Evolutionary conservation across 1,140 invertebrate species (phyloP), one percentile per base, ranked within the genome.

Genomic region (Heliconius nattereri): DNA sequence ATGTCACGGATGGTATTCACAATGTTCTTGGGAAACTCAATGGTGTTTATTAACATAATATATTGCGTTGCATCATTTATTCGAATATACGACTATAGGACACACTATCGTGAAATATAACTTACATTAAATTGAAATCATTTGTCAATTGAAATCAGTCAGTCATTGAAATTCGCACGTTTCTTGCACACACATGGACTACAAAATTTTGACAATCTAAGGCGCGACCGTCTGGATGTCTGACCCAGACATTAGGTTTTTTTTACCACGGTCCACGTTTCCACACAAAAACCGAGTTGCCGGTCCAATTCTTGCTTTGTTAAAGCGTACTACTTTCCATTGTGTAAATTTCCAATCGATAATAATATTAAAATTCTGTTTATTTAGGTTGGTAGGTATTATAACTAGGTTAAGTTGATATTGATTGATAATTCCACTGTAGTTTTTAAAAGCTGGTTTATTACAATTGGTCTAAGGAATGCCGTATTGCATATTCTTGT

Each of bases 191-290:
- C 74, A 74, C 52, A 2, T n/a, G 72, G 81, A 79, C 49, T 81
- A 75, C 74, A 40, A 81, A 81, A 81, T 77, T 78, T 60, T 81
- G 70, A 76, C 75, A 70, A 72, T 83, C 77, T 79, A 71, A 85
- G 74, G 29, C 80, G 76, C 81, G 79, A 79, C 84, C 81, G 80
- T 83, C 84, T 83, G 81, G 80, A 83, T 85, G 52, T 87, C 70
- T 84, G 86, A 87, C 83, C 85, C 83, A 89, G 86, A 87, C 86
- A 71, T 81, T 72, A 78, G 73, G 73, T 87, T 86, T 81, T 84
- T 86, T 85, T 71, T 78, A 40, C 16, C 60, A 66, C 81, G 60
- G 76, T 85, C 82, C 57, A 71, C 78, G 80, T 81, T 82, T 85
- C 84, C 76, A 76, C 66, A 83, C 76, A 85, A 85, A 88, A 85